phyloP scores from a whole-genome alignment of 2,113 vertebrate genomes.

The Cavia porcellus region DNA sequence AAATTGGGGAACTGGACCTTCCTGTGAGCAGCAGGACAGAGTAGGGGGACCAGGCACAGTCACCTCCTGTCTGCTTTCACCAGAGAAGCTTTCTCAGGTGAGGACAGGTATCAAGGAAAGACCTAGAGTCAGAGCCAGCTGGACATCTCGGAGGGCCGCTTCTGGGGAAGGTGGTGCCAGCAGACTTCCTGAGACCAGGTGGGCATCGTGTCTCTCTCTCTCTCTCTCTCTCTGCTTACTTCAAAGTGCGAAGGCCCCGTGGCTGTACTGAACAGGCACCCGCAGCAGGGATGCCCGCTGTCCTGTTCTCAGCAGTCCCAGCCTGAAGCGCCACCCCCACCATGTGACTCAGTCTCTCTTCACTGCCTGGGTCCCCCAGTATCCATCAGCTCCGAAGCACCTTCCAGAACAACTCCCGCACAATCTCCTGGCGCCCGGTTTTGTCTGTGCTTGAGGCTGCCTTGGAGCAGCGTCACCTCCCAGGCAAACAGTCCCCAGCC shows the following conservation, averaged over 20 bases:
- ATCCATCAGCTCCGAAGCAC: background rate
- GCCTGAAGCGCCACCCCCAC: background rate
- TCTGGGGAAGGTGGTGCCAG: background rate
- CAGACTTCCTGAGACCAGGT: background rate
- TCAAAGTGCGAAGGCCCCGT: background rate
- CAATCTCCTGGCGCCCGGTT: conserved; percentile 33
- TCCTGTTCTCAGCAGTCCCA: background rate
- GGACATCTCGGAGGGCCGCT: background rate
- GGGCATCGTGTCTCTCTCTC: too few relatives aligned
- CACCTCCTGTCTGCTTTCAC: background rate
- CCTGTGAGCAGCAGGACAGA: background rate
- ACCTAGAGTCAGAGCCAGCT: background rate
- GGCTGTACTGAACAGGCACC: background rate
- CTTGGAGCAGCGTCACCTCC: conserved; percentile 66
- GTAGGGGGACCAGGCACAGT: fast-evolving
- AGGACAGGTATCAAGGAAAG: background rate
- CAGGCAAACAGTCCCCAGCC: conserved; percentile 62
- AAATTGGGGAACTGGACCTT: background rate
- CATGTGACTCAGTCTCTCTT: fast-evolving
- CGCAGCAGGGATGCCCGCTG: too few relatives aligned
- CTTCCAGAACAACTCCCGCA: background rate
- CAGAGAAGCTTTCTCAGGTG: background rate
- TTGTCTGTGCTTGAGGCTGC: conserved; percentile 38
- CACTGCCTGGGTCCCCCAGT: fast-evolving
- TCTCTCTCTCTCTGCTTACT: too few relatives aligned